Evolutionary conservation across 1,140 invertebrate species (phyloP).

Genomic region (Lutraria rhynchaena): DNA sequence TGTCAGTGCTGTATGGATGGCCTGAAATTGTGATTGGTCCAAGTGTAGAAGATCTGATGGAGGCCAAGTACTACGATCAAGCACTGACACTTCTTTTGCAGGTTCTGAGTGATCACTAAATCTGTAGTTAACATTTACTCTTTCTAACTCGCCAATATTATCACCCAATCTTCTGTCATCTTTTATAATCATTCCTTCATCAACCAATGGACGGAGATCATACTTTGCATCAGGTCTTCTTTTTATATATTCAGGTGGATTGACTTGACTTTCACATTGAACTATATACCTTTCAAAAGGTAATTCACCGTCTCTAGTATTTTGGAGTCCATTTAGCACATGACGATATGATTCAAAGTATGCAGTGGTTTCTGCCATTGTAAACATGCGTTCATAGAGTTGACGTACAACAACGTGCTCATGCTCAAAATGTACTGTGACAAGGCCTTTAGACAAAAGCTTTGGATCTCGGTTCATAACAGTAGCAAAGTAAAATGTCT

Average conservation of each 20-base stretch:
- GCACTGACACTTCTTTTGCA: conserved; percentile 53
- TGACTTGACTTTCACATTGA: conserved; percentile 64
- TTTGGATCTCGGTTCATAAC: conserved; percentile 85
- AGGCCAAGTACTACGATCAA: conserved; percentile 68
- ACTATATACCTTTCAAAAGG: conserved; percentile 80
- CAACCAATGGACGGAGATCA: conserved; percentile 69
- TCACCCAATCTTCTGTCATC: conserved; percentile 44
- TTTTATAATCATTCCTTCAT: conserved; percentile 58
- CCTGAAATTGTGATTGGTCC: conserved; percentile 82
- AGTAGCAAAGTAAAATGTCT: conserved; percentile 87
- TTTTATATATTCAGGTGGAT: conserved; percentile 69
- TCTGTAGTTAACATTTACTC: conserved; percentile 9
- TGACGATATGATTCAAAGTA: conserved; percentile 84
- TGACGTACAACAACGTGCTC: conserved; percentile 16
- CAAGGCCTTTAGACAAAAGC: conserved; percentile 60
- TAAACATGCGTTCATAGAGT: conserved; percentile 59
- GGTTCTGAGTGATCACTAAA: conserved; percentile 33
- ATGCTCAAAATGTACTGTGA: conserved; percentile 79
- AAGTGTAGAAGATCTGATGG: conserved; percentile 70
- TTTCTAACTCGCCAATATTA: conserved; percentile 20
- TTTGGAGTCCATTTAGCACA: conserved; percentile 80
- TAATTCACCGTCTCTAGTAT: conserved; percentile 75
- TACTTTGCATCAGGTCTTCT: conserved; percentile 27
- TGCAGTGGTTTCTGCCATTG: conserved; percentile 82
- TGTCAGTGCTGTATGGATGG: conserved; percentile 81